phyloP scores from a whole-genome alignment of 2,888 invertebrate species.

The Carcina quercana region DNA sequence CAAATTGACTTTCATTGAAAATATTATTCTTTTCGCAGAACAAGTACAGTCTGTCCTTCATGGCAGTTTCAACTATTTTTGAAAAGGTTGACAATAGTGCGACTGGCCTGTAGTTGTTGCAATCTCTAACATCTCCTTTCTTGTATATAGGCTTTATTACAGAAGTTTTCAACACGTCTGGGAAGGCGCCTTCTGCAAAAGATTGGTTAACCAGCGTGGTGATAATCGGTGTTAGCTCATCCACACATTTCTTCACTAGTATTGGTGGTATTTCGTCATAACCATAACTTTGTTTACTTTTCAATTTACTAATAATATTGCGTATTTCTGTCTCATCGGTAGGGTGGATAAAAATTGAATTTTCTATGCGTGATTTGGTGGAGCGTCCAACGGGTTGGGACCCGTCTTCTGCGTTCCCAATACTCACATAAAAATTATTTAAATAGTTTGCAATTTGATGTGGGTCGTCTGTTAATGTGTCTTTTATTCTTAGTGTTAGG shows the following conservation, averaged over 20 bases:
- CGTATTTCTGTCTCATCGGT: conserved; percentile 4
- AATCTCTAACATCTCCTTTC: conserved; percentile 5
- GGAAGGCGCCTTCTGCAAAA: conserved; percentile 10
- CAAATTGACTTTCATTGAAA: conserved; percentile 7
- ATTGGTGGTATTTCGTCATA: conserved; percentile 9
- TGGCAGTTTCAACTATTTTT: conserved; percentile 13
- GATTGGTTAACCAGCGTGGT: conserved; percentile 12
- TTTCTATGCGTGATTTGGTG: conserved; percentile 1
- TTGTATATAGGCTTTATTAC: conserved; percentile 12
- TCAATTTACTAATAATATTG: conserved; percentile 5
- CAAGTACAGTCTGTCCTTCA: conserved; percentile 4
- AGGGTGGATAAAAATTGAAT: conserved; percentile 3
- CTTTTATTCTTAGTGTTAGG: conserved; percentile 5
- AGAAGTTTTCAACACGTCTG: conserved; percentile 9
- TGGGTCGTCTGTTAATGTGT: conserved; percentile 4
- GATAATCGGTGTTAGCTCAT: conserved; percentile 5
- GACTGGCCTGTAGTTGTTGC: conserved; percentile 12
- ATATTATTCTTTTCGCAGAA: conserved; percentile 12
- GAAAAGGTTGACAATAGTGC: conserved; percentile 6
- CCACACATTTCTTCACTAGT: conserved; percentile 9
- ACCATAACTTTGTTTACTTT: conserved; percentile 11
- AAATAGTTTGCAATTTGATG: conserved; percentile 7
- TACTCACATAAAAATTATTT: conserved; percentile 8
- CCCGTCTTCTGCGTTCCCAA: background rate
- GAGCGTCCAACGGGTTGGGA: background rate